Evolutionary conservation across 2,113 vertebrate genomes (phyloP), one percentile per base, ranked within the genome.

Genomic region (Gallinago undulata): DNA sequence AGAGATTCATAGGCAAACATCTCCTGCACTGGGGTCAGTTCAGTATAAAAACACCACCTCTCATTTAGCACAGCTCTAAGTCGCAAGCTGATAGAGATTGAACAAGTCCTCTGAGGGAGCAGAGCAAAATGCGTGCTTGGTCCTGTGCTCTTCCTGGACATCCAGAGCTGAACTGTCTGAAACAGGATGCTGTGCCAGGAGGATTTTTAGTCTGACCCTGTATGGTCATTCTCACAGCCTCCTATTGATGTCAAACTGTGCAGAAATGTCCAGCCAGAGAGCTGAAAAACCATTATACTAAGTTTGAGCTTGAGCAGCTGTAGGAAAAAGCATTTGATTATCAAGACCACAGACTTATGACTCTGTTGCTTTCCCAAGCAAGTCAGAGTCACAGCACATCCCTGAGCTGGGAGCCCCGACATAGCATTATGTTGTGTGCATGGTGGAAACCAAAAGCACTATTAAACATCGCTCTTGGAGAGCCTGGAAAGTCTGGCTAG

Each of bases 361-460:
- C 16, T 19, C 35, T 60, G 43, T 4, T 50, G 60, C 56, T 87
- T 73, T 89, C 15, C 23, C 33, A 39, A 56, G 43, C 22, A 31
- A 7, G 3, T 13, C 63, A 15, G 35, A 78, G 56, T 13, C 3
- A 1, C 0, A 19, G 41, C 50, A 31, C 0, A 4, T 66, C 23
- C 28, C 70, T 50, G 62, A 43, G 45, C 22, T 53, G 51, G 48
- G 33, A 74, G 60, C 11, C 75, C 60, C 53, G 57, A 53, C 17
- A 13, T 4, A 3, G 28, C 14, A 8, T 7, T 41, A 5, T 22
- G 31, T 27, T 57, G 30, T 9, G 9, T 10, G 24, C 7, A 23
- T 23, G 45, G 35, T 60, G n/a, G 31, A 83, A 88, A 56, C 3
- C 72, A 57, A 77, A 87, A 75, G 1, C 2, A 10, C 16, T 21